Evolutionary conservation across 2,113 vertebrate species (phyloP), one percentile per base, ranked within the genome.

Genomic region (Danionella cerebrum): DNA sequence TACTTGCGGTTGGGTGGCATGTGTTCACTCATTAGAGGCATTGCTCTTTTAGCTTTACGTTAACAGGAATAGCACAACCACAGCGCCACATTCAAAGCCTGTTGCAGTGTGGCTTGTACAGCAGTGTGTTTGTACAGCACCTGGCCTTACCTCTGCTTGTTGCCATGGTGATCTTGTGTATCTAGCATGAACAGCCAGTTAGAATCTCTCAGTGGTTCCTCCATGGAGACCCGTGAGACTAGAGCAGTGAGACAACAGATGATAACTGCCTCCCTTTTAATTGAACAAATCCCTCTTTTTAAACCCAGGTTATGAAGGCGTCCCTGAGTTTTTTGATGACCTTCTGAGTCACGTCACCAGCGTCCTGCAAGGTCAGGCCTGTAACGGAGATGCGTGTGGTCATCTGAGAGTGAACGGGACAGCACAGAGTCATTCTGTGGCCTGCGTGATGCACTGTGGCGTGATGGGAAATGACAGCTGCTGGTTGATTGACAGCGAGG

Each of bases 311-410:
- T 93, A 93, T 0, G 92, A 93, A 80, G 92, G 91, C 0, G 92
- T 93, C 67, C 88, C 88, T 0, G 89, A 90, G 70, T 93, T 93
- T 81, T 93, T 93, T 80, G 85, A 86, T 0, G 87, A 93, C 73
- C 89, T 93, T 33, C 82, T 93, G 82, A 91, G 91, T 80, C 92
- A 92, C 74, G 88, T 93, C 64, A 81, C 87, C 45, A 71, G 85
- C 2, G 74, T 89, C 53, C 87, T 93, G 78, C 90, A 91, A 80
- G 67, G 79, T 48, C 87, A 45, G 22, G 55, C 25, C 10, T 22
- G 83, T 19, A 47, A 81, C 33, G 62, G 55, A 57, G 79, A 6
- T 2, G 14, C 57, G 12, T 45, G 57, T 14, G 80, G 51, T 57
- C 48, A 71, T 47, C 53, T 83, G 72, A 83, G 84, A 85, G 71